Percentiles rank a stretch among this genome's conserved stretches.
Evolutionary conservation across 2,797 vertebrate species (phyloP).

Genomic region (Tragopan temminckii): DNA sequence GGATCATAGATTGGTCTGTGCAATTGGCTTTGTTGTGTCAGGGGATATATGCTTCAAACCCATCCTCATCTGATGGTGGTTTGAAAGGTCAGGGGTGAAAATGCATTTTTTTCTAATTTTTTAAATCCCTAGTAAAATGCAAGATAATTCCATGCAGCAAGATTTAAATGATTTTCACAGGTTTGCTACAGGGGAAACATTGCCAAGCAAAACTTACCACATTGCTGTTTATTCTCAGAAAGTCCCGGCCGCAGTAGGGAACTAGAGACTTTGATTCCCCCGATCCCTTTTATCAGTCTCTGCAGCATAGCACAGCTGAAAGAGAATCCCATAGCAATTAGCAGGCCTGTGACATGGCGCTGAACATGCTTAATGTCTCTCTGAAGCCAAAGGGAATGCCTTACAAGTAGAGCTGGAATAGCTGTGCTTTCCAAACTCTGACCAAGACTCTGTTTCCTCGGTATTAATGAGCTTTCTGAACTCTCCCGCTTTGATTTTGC

Average conservation of each 20-base stretch:
- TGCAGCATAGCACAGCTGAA: background rate
- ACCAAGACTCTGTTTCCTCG: background rate
- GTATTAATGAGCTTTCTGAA: background rate
- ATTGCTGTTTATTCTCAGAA: slow-evolving; percentile 19
- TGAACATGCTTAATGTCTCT: background rate
- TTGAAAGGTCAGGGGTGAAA: slow-evolving; percentile 36
- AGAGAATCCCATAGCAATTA: slow-evolving; percentile 6
- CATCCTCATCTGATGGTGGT: background rate
- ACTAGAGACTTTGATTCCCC: slow-evolving; percentile 8
- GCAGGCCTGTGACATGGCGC: background rate
- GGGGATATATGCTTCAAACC: slow-evolving; percentile 26
- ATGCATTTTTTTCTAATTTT: background rate
- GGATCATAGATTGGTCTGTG: slow-evolving; percentile 25
- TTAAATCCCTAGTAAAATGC: slow-evolving; percentile 12
- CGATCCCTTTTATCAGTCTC: background rate
- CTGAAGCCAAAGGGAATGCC: background rate
- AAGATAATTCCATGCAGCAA: slow-evolving; percentile 23
- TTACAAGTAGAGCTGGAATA: background rate
- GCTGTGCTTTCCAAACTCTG: background rate
- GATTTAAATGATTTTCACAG: slow-evolving; percentile 20
- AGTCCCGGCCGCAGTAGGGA: background rate
- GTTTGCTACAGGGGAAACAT: slow-evolving; percentile 13
- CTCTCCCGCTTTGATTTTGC: background rate
- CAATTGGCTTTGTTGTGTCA: slow-evolving; percentile 11
- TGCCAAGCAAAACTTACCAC: background rate